phyloP scores from a whole-genome alignment of 2,797 vertebrate genomes.

The Arrhamphus sclerolepis region DNA sequence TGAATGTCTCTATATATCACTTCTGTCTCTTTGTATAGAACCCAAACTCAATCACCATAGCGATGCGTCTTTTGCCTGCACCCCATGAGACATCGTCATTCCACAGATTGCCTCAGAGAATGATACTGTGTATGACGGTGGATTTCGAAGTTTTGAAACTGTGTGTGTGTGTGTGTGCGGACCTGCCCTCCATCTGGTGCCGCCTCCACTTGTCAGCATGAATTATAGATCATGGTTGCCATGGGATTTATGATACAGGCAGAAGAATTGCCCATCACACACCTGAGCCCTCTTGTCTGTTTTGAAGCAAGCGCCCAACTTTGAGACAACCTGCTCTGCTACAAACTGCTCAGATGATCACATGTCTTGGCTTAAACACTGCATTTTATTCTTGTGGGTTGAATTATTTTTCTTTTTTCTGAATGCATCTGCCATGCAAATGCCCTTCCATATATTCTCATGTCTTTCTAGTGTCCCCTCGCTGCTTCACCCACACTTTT shows the following conservation, averaged over 20 bases:
- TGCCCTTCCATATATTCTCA: slow-evolving; percentile 37
- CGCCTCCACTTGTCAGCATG: slow-evolving; percentile 71
- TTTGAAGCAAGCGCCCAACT: slow-evolving; percentile 38
- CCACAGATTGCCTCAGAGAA: slow-evolving; percentile 63
- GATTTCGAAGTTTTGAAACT: slow-evolving; percentile 49
- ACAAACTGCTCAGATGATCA: slow-evolving; percentile 12
- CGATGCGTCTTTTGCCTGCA: slow-evolving; percentile 69
- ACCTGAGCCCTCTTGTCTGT: slow-evolving; percentile 60
- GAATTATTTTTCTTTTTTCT: slow-evolving; percentile 23
- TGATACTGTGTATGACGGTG: slow-evolving; percentile 28
- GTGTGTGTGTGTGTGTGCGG: slow-evolving; percentile 25
- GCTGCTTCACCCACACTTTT: slow-evolving; percentile 8
- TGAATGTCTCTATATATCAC: slow-evolving; percentile 75
- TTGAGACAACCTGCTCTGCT: slow-evolving; percentile 30
- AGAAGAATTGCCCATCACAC: slow-evolving; percentile 48
- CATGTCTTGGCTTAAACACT: slow-evolving; percentile 14
- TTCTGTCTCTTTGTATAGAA: slow-evolving; percentile 71
- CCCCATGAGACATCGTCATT: slow-evolving; percentile 67
- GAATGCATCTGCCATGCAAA: slow-evolving; percentile 48
- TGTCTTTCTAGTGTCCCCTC: slow-evolving; percentile 14
- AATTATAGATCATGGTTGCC: slow-evolving; percentile 73
- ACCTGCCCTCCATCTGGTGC: slow-evolving; percentile 46
- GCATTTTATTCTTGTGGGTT: slow-evolving; percentile 18
- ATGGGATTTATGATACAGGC: slow-evolving; percentile 57
- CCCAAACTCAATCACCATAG: slow-evolving; percentile 76